A percentile compares a stretch with the other conserved stretches of the same genome.
These are phyloP conservation scores for Mallotus villosus DNA, from an alignment of 2,797 vertebrate species.

Conservation along the genomic window DNA sequence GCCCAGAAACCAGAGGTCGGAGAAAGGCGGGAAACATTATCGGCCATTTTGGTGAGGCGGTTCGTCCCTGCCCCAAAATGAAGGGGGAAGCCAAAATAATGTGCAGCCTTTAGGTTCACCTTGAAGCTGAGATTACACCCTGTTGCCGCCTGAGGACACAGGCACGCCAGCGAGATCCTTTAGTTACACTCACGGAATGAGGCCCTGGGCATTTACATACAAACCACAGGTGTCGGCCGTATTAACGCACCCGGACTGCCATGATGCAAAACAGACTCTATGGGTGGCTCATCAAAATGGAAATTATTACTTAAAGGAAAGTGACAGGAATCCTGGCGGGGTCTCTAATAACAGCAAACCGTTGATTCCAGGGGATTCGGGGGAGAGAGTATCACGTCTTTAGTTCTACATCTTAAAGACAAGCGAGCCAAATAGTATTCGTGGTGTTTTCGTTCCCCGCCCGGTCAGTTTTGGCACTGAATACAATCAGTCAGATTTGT, in stretches of 20 bases:
- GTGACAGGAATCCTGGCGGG: conserved; percentile 56
- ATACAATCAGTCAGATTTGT: conserved; percentile 41
- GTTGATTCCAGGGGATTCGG: conserved; percentile 49
- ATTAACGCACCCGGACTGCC: conserved; percentile 65
- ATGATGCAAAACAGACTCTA: conserved; percentile 66
- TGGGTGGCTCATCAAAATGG: conserved; percentile 72
- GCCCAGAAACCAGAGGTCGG: conserved; percentile 81
- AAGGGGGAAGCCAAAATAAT: conserved; percentile 86
- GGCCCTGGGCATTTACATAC: conserved; percentile 69
- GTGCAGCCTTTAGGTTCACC: conserved; percentile 88
- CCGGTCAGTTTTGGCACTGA: conserved; percentile 39
- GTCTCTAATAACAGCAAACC: conserved; percentile 57
- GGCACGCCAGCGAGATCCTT: conserved; percentile 71
- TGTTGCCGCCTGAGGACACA: conserved; percentile 75
- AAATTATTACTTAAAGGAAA: conserved; percentile 70
- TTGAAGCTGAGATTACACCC: conserved; percentile 98
- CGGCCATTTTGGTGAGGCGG: conserved; percentile 91
- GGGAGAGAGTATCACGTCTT: conserved; percentile 34
- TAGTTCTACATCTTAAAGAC: conserved; percentile 55
- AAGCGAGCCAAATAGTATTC: conserved; percentile 48
- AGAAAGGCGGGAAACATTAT: conserved; percentile 87
- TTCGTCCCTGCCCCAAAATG: conserved; percentile 91
- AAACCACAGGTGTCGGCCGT: conserved; percentile 60
- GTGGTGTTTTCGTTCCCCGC: conserved; percentile 37
- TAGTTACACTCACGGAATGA: conserved; percentile 65